Base-by-base conservation (phyloP, 2,888 invertebrate genomes). In the Hirtodrosophila cameraria region DNA sequence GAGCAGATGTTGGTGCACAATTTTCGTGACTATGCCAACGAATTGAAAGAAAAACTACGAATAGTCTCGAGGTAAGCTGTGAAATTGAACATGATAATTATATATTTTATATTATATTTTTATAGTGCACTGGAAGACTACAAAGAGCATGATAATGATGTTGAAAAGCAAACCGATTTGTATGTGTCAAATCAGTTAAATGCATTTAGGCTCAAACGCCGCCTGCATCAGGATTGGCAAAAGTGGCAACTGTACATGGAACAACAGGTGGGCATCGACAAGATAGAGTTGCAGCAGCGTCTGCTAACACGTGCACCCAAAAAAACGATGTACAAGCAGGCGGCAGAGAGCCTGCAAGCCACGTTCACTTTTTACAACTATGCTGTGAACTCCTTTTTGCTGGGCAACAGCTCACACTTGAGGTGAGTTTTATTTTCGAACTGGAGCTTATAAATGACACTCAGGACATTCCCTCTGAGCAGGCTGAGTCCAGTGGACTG, bases 201-300 rank as follows among this genome's bases (percentile, higher is more conserved):
- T 11, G 38, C 52, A 15, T 73, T 73, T 2, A 60, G 58, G 0
- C 23, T 75, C 2, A 61, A 69, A 5, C 66, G 65, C 0, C 79
- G 75, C 33, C 62, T 81, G 63, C 78, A 63, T 9, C 58, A 59
- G 39, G 78, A 79, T 11, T 81, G 81, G 79, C 11, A 33, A 3
- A n/a, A 45, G 1, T 81, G 69, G 81, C 69, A 67, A 11, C 9
- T 39, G 1, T 50, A 50, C 15, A 69, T 80, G 77, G 23, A 38
- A 7, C 4, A 49, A 2, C n/a, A 9, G 8, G 39, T 53, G 15
- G 78, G 61, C 0, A 4, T 8, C 0, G 36, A 50, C 0, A 42
- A 58, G 11, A 33, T 59, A 0, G 13, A 30, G 15, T 36, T 61
- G 13, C 36, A 78, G 0, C 13, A 48, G 16, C 31, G 25, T 0